Evolutionary conservation across 2,888 invertebrate species (phyloP).

Genomic region (Bhutanitis thaidina): DNA sequence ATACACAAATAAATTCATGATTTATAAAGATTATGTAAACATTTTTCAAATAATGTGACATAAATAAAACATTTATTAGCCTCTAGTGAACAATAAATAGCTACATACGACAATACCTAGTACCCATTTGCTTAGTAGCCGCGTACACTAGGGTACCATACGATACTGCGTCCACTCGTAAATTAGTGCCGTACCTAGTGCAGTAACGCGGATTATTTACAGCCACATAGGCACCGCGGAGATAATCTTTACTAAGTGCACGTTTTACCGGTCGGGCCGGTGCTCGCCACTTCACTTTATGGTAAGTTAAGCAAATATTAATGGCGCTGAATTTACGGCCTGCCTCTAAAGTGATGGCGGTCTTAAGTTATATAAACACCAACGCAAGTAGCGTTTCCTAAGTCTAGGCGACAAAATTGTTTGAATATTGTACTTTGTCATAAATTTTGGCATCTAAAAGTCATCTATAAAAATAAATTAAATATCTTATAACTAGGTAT

Average conservation of each 20-base stretch:
- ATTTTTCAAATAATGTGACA: too few relatives aligned
- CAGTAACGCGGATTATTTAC: constrained; percentile 55
- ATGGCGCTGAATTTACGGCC: constrained; percentile 55
- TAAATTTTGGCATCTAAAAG: not conserved
- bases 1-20: too few relatives aligned
- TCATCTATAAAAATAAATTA: too few relatives aligned
- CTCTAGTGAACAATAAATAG: too few relatives aligned
- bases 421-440: constrained; percentile 2
- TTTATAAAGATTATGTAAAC: too few relatives aligned
- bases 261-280: constrained; percentile 35
- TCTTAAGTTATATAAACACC: constrained; percentile 18
- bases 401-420: not conserved
- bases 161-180: constrained; percentile 35
- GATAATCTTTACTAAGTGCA: constrained; percentile 63
- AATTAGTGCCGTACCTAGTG: constrained; percentile 41
- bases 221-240: constrained; percentile 38
- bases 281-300: constrained; percentile 53
- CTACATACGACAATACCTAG: too few relatives aligned
- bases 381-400: constrained; percentile 6
- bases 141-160: constrained; percentile 15
- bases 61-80: too few relatives aligned
- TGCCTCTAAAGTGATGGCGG: constrained; percentile 40
- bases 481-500: too few relatives aligned
- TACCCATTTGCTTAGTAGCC: constrained; percentile 19
- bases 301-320: constrained; percentile 66